phyloP scores from a whole-genome alignment of 2,797 vertebrate species.

The Takifugu rubripes region DNA sequence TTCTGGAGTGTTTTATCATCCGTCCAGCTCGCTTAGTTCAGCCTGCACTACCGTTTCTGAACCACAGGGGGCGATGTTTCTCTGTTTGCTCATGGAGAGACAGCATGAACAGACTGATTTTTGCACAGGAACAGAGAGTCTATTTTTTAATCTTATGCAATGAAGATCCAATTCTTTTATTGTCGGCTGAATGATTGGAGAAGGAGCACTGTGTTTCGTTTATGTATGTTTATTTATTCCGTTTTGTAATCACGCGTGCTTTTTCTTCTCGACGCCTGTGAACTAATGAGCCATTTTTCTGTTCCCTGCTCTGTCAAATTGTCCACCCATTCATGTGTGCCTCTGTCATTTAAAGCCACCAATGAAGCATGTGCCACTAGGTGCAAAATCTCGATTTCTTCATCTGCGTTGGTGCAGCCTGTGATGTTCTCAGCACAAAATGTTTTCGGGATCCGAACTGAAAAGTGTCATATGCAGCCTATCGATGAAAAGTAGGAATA shows the following conservation, averaged over 20 bases:
- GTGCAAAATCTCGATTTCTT: slow-evolving; percentile 1
- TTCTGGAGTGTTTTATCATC: slow-evolving; percentile 18
- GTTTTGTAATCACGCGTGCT: slow-evolving; percentile 12
- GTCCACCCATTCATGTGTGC: slow-evolving; percentile 8
- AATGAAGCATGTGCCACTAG: neutral
- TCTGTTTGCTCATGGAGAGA: slow-evolving; percentile 17
- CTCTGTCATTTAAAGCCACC: slow-evolving; percentile 6
- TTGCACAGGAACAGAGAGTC: slow-evolving; percentile 60
- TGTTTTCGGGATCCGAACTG: neutral
- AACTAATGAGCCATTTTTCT: slow-evolving; percentile 10
- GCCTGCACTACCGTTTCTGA: slow-evolving; percentile 66
- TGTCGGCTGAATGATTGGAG: slow-evolving; percentile 22
- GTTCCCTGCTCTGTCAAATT: slow-evolving; percentile 9
- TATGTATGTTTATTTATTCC: slow-evolving; percentile 28
- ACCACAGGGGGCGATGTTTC: slow-evolving; percentile 52
- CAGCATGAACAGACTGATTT: slow-evolving; percentile 37
- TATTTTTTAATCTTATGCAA: slow-evolving; percentile 69
- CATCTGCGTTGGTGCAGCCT: neutral
- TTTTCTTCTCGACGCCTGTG: slow-evolving; percentile 20
- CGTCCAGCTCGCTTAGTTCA: slow-evolving; percentile 58
- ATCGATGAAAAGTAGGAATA: neutral
- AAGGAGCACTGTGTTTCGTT: slow-evolving; percentile 2
- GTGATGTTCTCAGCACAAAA: neutral
- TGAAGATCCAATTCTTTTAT: slow-evolving; percentile 38
- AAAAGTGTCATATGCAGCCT: slow-evolving; percentile 5